Conservation (phyloP, 1,140 invertebrate genomes). For the Monomorium pharaonis region DNA sequence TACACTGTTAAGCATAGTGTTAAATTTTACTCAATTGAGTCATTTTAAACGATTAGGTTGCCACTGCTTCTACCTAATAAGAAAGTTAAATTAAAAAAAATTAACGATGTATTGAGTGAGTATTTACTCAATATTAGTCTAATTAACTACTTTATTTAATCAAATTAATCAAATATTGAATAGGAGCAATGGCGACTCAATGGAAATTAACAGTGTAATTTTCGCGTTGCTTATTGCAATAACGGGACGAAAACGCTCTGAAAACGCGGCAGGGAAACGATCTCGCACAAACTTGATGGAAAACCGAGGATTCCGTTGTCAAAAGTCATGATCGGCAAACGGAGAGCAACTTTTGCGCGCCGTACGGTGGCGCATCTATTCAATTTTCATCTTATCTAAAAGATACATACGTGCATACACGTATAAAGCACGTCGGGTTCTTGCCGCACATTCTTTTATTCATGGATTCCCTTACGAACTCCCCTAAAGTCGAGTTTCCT, state of each 20-base stretch:
- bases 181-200: too few species aligned
- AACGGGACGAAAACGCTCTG: not conserved
- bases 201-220: too few species aligned
- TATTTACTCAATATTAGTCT: too few species aligned
- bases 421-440: not conserved
- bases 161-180: too few species aligned
- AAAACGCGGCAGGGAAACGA: not conserved
- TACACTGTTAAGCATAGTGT: too few species aligned
- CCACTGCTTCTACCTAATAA: too few species aligned
- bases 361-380: not conserved
- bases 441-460: not conserved
- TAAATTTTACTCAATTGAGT: too few species aligned
- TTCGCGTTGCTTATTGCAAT: not conserved
- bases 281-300: not conserved
- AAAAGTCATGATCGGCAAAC: not conserved
- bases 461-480: not conserved
- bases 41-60: too few species aligned
- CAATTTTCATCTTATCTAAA: slow-evolving; percentile 33
- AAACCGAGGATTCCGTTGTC: not conserved
- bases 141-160: too few species aligned
- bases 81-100: too few species aligned
- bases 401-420: slow-evolving; percentile 26
- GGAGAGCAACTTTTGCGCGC: not conserved
- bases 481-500: not conserved
- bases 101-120: too few species aligned